phyloP scores from a whole-genome alignment of 2,888 invertebrate genomes.

The Fabriciana adippe region DNA sequence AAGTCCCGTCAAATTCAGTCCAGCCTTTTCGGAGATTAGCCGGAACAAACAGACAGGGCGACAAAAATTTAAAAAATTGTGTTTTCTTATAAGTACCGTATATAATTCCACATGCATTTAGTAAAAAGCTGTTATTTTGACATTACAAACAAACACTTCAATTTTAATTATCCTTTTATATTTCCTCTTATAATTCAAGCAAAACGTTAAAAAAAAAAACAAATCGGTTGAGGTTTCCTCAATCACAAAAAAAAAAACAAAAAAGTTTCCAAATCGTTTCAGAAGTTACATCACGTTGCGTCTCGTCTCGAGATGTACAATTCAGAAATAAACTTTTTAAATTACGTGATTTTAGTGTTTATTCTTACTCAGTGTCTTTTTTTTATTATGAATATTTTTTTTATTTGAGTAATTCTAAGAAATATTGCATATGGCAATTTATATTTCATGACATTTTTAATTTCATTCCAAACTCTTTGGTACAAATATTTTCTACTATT shows the following conservation, averaged over 20 bases:
- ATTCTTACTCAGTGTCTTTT: neutral
- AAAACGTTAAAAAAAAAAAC: neutral
- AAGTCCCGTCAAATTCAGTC: too few species aligned
- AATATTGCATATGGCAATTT: too few species aligned
- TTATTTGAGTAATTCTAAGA: neutral
- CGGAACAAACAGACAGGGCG: too few species aligned
- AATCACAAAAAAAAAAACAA: neutral
- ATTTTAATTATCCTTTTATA: too few species aligned
- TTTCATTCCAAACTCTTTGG: neutral
- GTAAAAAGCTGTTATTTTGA: too few species aligned
- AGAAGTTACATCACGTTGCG: conserved; percentile 6
- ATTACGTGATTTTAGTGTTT: neutral
- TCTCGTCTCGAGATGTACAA: conserved; percentile 4
- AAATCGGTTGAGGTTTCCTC: neutral
- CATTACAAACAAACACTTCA: too few species aligned
- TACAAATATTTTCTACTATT: neutral
- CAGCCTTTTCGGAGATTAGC: too few species aligned
- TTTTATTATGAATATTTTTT: conserved; percentile 1
- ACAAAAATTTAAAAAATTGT: too few species aligned
- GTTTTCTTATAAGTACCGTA: too few species aligned
- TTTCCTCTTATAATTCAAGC: neutral
- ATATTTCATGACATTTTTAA: too few species aligned
- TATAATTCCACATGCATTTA: too few species aligned
- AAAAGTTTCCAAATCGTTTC: conserved; percentile 10
- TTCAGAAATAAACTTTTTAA: conserved; percentile 8